Conservation (phyloP, 2,888 invertebrate genomes). For the Lamellibrachia satsuma region DNA sequence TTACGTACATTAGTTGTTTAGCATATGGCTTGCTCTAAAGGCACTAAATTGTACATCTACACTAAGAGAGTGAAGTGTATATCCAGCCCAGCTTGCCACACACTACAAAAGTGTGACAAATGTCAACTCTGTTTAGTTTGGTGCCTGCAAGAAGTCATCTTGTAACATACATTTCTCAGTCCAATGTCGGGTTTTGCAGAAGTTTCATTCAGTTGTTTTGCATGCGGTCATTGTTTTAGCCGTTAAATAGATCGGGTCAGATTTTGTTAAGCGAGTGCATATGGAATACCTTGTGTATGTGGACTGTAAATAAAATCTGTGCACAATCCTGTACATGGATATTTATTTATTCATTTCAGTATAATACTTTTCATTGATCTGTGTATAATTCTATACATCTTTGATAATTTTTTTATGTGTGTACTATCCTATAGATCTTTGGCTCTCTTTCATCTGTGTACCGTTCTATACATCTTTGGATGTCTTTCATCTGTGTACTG, state of each 20-base stretch:
- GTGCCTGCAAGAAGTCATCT: background rate
- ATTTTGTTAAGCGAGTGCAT: background rate
- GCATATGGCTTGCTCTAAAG: background rate
- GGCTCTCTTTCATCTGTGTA: no score
- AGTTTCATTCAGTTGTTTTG: background rate
- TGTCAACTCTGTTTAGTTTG: background rate
- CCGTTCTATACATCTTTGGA: no score
- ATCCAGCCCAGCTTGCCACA: background rate
- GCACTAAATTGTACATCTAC: background rate
- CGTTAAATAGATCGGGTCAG: background rate
- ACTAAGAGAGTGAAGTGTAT: background rate
- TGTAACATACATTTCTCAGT: background rate
- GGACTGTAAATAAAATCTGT: slow-evolving; percentile 10
- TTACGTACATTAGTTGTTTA: background rate
- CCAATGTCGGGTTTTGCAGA: background rate
- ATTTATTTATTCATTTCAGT: background rate
- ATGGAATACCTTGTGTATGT: background rate
- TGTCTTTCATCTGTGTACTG: no score
- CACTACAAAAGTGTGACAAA: background rate
- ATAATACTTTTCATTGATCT: background rate
- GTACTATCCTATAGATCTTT: no score
- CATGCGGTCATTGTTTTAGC: background rate
- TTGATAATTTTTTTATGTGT: background rate
- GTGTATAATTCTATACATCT: background rate
- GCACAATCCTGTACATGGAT: background rate